phyloP scores from a whole-genome alignment of 2,888 invertebrate genomes.

The Cecidostiba fungosa region DNA sequence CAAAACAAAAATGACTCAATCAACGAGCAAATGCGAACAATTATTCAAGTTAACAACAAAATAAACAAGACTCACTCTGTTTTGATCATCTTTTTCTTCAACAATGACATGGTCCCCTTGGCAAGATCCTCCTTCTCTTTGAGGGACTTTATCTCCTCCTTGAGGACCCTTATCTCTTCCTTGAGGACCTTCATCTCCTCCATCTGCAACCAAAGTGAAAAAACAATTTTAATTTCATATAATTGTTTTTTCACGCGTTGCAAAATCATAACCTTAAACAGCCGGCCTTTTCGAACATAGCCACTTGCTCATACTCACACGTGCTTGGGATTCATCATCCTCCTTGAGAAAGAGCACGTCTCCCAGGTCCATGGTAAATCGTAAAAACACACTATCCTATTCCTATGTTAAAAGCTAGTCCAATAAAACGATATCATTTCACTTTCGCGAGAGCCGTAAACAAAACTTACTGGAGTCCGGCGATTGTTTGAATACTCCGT shows the following conservation, averaged over 20 bases:
- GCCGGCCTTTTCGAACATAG: not conserved
- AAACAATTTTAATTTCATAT: not conserved
- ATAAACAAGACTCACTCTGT: constrained; percentile 39
- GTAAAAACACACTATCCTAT: not conserved
- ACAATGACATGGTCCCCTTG: constrained; percentile 35
- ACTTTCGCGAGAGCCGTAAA: not conserved
- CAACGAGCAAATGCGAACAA: not conserved
- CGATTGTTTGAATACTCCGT: not conserved
- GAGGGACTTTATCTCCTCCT: constrained; percentile 43
- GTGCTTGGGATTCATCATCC: constrained; percentile 46
- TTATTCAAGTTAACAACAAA: not conserved
- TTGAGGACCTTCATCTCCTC: constrained; percentile 14
- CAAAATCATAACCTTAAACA: constrained; percentile 29
- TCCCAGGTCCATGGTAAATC: constrained; percentile 35
- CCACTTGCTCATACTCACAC: constrained; percentile 32
- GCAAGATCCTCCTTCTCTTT: not conserved
- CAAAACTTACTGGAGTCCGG: not conserved
- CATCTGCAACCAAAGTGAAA: constrained; percentile 14
- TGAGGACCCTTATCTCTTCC: not conserved
- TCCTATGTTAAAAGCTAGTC: not conserved
- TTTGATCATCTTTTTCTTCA: constrained; percentile 48
- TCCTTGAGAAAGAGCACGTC: not conserved
- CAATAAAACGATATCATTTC: not conserved
- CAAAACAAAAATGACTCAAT: not conserved
- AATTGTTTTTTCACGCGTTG: not conserved